Base-by-base conservation (phyloP, 2,888 invertebrate genomes). In the Drosophila paramelanica region DNA sequence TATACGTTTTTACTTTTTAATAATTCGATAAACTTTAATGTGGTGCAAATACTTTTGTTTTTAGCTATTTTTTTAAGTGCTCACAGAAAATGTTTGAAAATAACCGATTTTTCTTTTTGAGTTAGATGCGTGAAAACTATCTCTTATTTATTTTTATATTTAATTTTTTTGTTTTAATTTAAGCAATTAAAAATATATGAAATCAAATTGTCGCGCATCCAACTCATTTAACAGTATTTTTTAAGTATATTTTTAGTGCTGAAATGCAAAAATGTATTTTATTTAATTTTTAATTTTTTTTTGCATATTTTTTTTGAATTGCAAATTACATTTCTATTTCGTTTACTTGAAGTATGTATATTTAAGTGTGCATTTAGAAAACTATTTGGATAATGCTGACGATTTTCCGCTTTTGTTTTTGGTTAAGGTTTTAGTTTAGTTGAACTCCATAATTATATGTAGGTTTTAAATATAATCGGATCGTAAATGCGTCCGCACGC, bases 371-470 rank as follows among this genome's bases (percentile, higher is more conserved):
- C 66, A 70, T 67, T 81, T 73, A 71, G 62, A 71, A 73, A 72
- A 86, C 87, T 80, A 80, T 70, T 73, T 67, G 70, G 62, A 65
- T 73, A 81, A 68, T 88, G 74, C 66, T 68, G 78, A 59, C 52
- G 52, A 49, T 39, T 39, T 53, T 31, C n/a, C 52, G 42, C 27
- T n/a, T 47, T 39, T 6, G 7, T 59, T 60, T 77, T 77, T 77
- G 72, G 73, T 80, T 77, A 77, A 72, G 77, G 52, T 70, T 79
- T 60, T 60, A 55, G 57, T 70, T 62, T 76, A 75, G 79, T 74
- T 78, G 45, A 78, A 60, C 74, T 73, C 43, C 62, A 52, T 62
- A 59, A 56, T 67, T 59, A 62, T 61, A 56, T 43, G 11, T 42
- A 45, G 46, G 45, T 53, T 53, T 52, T 39, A 41, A 25, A 36